Percentiles rank a stretch among this genome's conserved stretches.
phyloP scores from a whole-genome alignment of 2,888 invertebrate species.

The Brassicogethes aeneus region DNA sequence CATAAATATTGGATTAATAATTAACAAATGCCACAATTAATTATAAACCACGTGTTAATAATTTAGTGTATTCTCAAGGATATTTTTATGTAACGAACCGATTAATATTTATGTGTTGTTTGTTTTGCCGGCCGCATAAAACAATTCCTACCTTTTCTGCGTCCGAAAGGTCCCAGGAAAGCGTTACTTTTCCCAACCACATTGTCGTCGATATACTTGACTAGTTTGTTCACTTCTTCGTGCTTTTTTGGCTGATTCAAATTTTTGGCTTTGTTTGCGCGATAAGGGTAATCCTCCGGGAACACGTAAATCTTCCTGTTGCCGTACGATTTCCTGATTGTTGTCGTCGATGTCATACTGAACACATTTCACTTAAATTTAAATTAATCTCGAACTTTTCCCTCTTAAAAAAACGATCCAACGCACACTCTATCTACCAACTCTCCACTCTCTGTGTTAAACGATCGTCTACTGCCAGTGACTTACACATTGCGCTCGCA shows the following conservation, averaged over 20 bases:
- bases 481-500: no score
- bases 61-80: background rate
- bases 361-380: conserved; percentile 21
- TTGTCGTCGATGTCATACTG: conserved; percentile 38
- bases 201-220: conserved; percentile 73
- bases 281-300: conserved; percentile 38
- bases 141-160: conserved; percentile 77
- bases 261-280: conserved; percentile 37
- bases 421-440: background rate
- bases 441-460: no score
- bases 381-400: background rate
- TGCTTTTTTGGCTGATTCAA: conserved; percentile 43
- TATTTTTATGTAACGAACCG: background rate
- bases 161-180: conserved; percentile 75
- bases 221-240: conserved; percentile 61
- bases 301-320: conserved; percentile 38
- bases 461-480: no score
- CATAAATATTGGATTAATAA: no score
- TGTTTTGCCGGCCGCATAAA: no score
- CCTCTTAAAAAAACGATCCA: background rate
- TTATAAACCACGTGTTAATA: background rate
- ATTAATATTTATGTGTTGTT: conserved; percentile 1
- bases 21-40: no score
- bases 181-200: conserved; percentile 72
- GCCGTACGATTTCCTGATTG: conserved; percentile 39